Base-by-base conservation (phyloP, 2,797 vertebrate species). In the Pangasius macronema region DNA sequence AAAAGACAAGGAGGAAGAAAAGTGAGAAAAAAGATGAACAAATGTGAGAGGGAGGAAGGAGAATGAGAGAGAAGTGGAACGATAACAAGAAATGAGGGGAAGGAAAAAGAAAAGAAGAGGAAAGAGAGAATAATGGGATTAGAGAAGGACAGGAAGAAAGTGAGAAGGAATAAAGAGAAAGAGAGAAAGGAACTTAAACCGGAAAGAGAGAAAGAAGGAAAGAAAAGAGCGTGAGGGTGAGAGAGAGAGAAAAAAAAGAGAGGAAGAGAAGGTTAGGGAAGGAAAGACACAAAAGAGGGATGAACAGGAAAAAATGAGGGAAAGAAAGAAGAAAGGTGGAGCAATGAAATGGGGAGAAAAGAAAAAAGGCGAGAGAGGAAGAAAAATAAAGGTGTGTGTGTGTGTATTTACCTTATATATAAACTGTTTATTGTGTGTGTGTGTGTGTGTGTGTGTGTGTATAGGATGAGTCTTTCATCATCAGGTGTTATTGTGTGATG, bases 151-250 rank as follows among this genome's bases (percentile, higher is more conserved):
- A 68, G 16, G 65, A 16, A 4, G 65, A 65, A 30, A 30, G n/a
- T 3, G 42, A 46, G 42, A 46, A 46, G 39, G 39, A 42, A 6
- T 42, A 42, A 33, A 20, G 7, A 22, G 67, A 36, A 36, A 75
- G 70, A 59, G 10, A 89, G 93, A 84, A 72, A 55, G 57, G 3
- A 57, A 57, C 1, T 57, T 4, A 20, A 22, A 27, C 6, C 0
- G 27, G 24, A n/a, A 51, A n/a, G 27, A 65, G 27, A n/a, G 61
- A 33, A 42, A 51, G 22, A 27, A 9, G 24, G 88, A 91, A 61
- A 14, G 57, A 59, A 24, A 24, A 59, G 57, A 59, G 61, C 30
- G 18, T 6, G 42, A 42, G 42, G 6, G 2, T 39, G 39, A 39
- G 39, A 39, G 5, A 6, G 5, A 0, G 5, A 0, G 0, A 1